Evolutionary conservation across 2,797 vertebrate genomes (phyloP), one percentile per base, ranked within the genome.

Genomic region (Setipinna tenuifilis): DNA sequence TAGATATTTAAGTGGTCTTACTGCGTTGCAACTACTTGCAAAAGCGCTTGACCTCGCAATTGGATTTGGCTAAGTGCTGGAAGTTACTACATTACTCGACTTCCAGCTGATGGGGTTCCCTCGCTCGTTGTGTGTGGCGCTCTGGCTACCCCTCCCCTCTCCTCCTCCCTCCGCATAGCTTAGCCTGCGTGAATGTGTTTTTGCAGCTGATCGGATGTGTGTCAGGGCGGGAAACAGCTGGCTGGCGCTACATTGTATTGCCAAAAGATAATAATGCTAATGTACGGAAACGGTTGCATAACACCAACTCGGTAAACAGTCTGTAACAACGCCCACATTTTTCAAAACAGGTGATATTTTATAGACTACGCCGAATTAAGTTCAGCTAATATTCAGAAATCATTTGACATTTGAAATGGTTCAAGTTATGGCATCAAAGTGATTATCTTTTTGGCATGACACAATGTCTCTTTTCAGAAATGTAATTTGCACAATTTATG

Each of bases 201-300:
- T 93, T 93, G 96, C 96, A 97, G 96, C 97, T 97, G 97, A 96
- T 97, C 95, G 95, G 95, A 96, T 97, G 96, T 96, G 96, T 96
- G 96, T 96, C 97, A 97, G 97, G 97, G 98, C 98, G 98, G 97
- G 98, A 99, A 99, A 98, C 98, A 99, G 98, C 98, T 99, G 98
- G 97, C 97, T 95, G 96, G 96, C 97, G 97, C 95, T 95, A 94
- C 95, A 95, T 96, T 96, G 95, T 96, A 94, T 96, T 93, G 95
- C 94, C 94, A 89, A 94, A 94, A 17, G 17, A 41, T 54, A 54
- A 54, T 75, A 75, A 19, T 75, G 68, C 28, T 35, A 75, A 16
- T 41, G 35, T 16, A 25, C n/a, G n/a, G 14, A 75, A 71, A 75
- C 31, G 7, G 50, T 54, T 54, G 0, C 50, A 54, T 54, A 54